Base-by-base conservation (phyloP, 2,797 vertebrate genomes). In the Gymnoscopelus braueri region DNA sequence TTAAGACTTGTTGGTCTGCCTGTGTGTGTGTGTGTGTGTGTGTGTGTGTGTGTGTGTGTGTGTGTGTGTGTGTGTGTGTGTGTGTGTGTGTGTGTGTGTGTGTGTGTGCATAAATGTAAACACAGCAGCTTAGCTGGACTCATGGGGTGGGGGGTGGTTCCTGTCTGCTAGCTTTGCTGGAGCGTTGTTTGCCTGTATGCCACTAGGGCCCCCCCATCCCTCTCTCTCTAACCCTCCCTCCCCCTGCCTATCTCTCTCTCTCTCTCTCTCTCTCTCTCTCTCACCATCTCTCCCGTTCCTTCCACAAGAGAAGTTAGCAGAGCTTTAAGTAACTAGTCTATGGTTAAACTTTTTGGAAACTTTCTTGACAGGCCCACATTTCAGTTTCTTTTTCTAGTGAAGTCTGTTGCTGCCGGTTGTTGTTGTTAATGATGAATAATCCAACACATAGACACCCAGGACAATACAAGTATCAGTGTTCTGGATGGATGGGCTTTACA, bases 71-170 rank as follows among this genome's bases (percentile, higher is more conserved):
- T 35, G 13, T 51, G 49, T 55, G 3, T 39, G 48, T 51, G 56
- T 13, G n/a, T 51, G 55, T 50, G 56, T 56, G 64, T 65, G 64
- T 65, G 49, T 52, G 62, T 64, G 49, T 64, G 29, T 54, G 63
- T 44, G 63, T 65, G 53, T 44, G 52, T 47, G 54, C 47, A 23
- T 7, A 39, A 26, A 35, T 32, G 24, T 11, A 44, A 44, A 44
- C 53, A 57, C 53, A 57, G 19, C 12, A 12, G 12, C 51, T 19
- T 8, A 61, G 19, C 32, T 55, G 13, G 32, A 47, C 67, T 61
- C 32, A 11, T 12, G n/a, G 39, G 60, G 47, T 5, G 24, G 35
- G 9, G 3, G 23, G 39, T 15, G 4, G n/a, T 63, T 70, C 52
- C 58, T 13, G 53, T 63, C 60, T 50, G 63, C 32, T 60, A 48